Evolutionary conservation across 2,888 invertebrate genomes (phyloP), one percentile per base, ranked within the genome.

Genomic region (Masnerella sp.): DNA sequence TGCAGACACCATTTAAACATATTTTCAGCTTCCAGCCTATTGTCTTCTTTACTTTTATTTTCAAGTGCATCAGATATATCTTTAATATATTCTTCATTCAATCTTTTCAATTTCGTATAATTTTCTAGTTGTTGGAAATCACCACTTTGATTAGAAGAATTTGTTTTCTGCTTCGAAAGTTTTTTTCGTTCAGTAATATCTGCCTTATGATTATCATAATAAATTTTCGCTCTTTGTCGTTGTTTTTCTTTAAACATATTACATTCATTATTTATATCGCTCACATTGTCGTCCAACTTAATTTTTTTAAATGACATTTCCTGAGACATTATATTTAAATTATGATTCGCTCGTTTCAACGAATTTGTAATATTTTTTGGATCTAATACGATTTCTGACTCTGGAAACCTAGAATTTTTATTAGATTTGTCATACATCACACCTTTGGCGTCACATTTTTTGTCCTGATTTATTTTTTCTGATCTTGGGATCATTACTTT

Each of bases 71-170:
- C 11, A 11, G 40, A 5, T n/a, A 42, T 42, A 30, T 47, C 18
- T 28, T 47, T 14, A 30, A 47, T 47, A 17, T 47, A 28, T 15
- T 47, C 2, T 15, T 47, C 47, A 17, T 28, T 47, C 3, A 15
- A 28, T 30, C 9, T 28, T 11, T 15, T 14, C n/a, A 47, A 12
- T 5, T 34, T 34, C n/a, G n/a, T 34, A 11, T 11, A 34, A 9
- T 11, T 9, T n/a, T 28, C 28, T 28, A 7, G 28, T 3, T 28
- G 7, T 28, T 28, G n/a, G n/a, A n/a, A n/a, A n/a, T n/a, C n/a
- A n/a, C n/a, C n/a, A n/a, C n/a, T n/a, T n/a, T n/a, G n/a, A n/a
- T n/a, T n/a, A n/a, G n/a, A n/a, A n/a, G n/a, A n/a, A n/a, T n/a
- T n/a, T n/a, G n/a, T n/a, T n/a, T n/a, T n/a, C n/a, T n/a, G n/a